Conservation (phyloP, 2,113 vertebrate genomes). For the Podocnemis expansa region DNA sequence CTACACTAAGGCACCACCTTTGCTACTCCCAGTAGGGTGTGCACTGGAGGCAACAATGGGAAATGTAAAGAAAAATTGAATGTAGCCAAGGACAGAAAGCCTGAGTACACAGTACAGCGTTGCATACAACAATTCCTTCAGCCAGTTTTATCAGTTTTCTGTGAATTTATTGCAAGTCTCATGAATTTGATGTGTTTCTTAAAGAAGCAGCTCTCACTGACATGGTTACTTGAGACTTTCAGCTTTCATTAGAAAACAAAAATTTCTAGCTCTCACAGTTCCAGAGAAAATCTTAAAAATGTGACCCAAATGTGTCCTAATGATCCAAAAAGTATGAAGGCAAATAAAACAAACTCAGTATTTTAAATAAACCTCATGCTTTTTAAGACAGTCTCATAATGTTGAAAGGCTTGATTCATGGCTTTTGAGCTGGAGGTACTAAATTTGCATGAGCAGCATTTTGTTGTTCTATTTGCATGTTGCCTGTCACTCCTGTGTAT, state of each 20-base stretch:
- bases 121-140: neutral
- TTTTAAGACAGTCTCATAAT: conserved; percentile 38
- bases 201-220: neutral
- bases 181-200: neutral
- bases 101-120: neutral
- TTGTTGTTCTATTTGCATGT: neutral
- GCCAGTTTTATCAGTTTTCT: conserved; percentile 21
- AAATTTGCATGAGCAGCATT: conserved; percentile 18
- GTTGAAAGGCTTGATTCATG: conserved; percentile 20
- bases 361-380: neutral
- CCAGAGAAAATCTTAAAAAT: conserved; percentile 8
- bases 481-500: neutral
- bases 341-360: conserved; percentile 2
- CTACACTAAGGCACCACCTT: neutral
- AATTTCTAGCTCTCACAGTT: neutral
- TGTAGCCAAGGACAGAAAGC: neutral
- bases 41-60: neutral
- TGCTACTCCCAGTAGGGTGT: neutral
- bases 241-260: neutral
- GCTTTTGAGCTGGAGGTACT: conserved; percentile 26
- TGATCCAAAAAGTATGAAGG: conserved; percentile 31
- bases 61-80: neutral
- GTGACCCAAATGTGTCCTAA: neutral
- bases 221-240: neutral
- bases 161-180: conserved; percentile 28